Base-by-base conservation (phyloP, 2,113 vertebrate species). In the Siniperca chuatsi region DNA sequence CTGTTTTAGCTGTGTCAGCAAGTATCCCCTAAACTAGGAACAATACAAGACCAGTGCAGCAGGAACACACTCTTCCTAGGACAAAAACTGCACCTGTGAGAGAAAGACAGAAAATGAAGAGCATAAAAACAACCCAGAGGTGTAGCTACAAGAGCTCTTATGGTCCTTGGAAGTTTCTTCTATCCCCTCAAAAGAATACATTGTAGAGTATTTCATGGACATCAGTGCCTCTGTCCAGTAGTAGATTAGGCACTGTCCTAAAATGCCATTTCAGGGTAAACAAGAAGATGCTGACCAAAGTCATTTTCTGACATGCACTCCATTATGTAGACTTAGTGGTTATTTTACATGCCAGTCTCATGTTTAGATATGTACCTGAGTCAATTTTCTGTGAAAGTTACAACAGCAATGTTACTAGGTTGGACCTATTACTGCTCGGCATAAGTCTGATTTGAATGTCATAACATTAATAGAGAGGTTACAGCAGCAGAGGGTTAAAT, bases 1-100 rank as follows among this genome's bases (percentile, higher is more conserved):
- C 85, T 23, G 58, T 44, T 77, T 73, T 23, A 67, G 70, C 70
- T 89, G 74, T 75, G 79, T 91, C 85, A 81, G 84, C 80, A 48
- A 68, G 77, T 72, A 69, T 79, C 68, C 29, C 35, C 35, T n/a
- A 33, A 75, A 84, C 61, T 7, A 65, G 21, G 29, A 57, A 66
- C 66, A 60, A 65, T 68, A 40, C 33, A 12, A 55, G 3, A 23
- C 67, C 74, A n/a, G 55, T 57, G 74, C 65, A 78, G 67, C 62
- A 44, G 65, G 61, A 61, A 35, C 21, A 68, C 58, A 20, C 29
- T 48, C 57, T 35, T 50, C 18, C 6, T 6, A 61, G 37, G 42
- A 37, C 75, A 29, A 7, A 58, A 69, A 52, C 57, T 65, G 58
- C 73, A 72, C n/a, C 2, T 4, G 55, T n/a, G 35, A 37, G 25